Conservation (phyloP, 1,140 invertebrate genomes). For the Ridgeia piscesae region DNA sequence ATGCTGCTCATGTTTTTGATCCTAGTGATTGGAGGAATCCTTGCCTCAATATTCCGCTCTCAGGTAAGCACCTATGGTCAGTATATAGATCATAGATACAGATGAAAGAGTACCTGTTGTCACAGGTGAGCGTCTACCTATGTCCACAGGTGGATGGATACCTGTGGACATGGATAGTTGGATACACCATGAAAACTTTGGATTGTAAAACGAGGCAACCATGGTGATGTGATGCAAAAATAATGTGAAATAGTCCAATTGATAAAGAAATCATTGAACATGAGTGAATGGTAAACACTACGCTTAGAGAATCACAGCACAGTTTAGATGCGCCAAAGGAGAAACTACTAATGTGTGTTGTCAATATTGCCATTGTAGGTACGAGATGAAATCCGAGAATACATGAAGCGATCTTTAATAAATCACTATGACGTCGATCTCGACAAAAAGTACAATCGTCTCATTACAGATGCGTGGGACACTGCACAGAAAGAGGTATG, state of each 20-base stretch:
- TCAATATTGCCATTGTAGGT: not conserved
- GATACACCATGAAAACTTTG: no score
- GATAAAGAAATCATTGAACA: no score
- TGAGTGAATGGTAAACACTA: no score
- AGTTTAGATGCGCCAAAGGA: not conserved
- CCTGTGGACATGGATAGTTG: no score
- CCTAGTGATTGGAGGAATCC: slow-evolving; percentile 12
- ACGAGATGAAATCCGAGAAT: not conserved
- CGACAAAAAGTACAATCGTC: slow-evolving; percentile 7
- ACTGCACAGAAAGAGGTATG: not conserved
- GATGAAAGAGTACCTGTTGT: no score
- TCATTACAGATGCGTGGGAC: slow-evolving; percentile 1
- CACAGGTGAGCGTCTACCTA: no score
- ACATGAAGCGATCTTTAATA: not conserved
- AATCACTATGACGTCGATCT: not conserved
- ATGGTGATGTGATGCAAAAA: no score
- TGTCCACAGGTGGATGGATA: no score
- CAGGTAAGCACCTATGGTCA: not conserved
- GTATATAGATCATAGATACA: not conserved
- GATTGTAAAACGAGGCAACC: no score
- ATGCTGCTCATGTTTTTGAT: not conserved
- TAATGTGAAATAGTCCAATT: no score
- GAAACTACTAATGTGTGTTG: not conserved
- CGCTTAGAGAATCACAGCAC: not conserved
- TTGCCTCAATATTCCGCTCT: slow-evolving; percentile 8